These are phyloP conservation scores for Enteromius unitaeniatus DNA, from an alignment of 2,797 vertebrate species.

Conservation along the genomic window DNA sequence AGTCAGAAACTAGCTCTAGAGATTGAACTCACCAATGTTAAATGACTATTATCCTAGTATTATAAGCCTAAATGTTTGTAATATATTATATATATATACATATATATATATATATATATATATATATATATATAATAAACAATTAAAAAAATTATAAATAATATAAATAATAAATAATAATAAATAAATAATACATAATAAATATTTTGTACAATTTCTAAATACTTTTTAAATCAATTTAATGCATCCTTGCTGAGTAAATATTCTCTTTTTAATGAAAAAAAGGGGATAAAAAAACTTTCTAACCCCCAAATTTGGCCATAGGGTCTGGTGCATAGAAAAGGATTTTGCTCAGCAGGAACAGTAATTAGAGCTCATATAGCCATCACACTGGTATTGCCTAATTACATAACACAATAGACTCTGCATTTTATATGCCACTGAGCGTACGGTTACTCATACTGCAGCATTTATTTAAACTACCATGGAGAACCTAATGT, in stretches of 20 bases:
- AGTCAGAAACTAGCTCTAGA: neutral
- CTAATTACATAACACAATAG: slow-evolving; percentile 8
- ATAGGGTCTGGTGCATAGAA: neutral
- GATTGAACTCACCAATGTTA: neutral
- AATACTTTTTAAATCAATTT: neutral
- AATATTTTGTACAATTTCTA: neutral
- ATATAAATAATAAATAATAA: too few species aligned
- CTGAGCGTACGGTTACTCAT: slow-evolving; percentile 8
- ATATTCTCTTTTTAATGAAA: neutral
- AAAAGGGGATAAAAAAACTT: neutral
- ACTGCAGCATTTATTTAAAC: slow-evolving; percentile 4
- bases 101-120: neutral
- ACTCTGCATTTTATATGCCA: neutral
- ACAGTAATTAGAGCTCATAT: slow-evolving; percentile 8
- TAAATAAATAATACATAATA: too few species aligned
- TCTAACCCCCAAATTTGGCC: neutral
- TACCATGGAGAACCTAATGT: neutral
- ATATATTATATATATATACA: neutral
- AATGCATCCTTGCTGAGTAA: neutral
- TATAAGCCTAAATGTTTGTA: neutral
- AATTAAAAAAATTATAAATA: neutral
- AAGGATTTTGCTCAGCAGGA: neutral
- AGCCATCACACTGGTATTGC: neutral
- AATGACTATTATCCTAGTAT: neutral
- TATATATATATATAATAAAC: neutral